Base-by-base conservation (phyloP, 2,113 vertebrate species). In the Stigmatopora argus region DNA sequence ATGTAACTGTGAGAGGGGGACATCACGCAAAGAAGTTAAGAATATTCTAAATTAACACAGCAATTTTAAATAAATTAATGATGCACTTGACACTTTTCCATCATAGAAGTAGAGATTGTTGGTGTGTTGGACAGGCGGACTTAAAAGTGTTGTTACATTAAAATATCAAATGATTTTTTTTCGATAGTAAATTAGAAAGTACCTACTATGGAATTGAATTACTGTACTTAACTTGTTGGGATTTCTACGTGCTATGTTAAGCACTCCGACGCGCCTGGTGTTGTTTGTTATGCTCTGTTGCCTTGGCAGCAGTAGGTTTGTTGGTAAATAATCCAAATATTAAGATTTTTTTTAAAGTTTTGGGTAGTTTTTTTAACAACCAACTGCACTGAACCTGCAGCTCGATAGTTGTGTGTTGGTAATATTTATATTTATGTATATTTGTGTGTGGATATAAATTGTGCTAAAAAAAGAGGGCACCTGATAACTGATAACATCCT, bases 1-100 rank as follows among this genome's bases (percentile, higher is more conserved):
- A 0, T 7, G 0, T 0, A 1, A n/a, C 44, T 4, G 49, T 0
- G 0, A 0, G 0, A 45, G 56, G 0, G 0, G 0, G 17, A 1
- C 15, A 1, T 5, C 5, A 2, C 3, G 18, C 2, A 46, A 0
- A 2, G 2, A 0, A 31, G 0, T 78, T 65, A 82, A 82, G 80
- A 70, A 1, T 46, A 9, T 0, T 7, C 11, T 0, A 0, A 49
- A 21, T 3, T 3, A 1, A n/a, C 4, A 0, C 12, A 17, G 0
- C 7, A 4, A 1, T n/a, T 0, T 1, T 35, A 31, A 0, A 55
- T 68, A 31, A 19, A 41, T 7, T 1, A 41, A 41, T 0, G 4
- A 13, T 18, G 1, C 0, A 67, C 63, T 0, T 19, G 10, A 8
- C 5, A 21, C 18, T 19, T 41, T 13, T 2, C 35, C 11, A 1